Percentiles rank a stretch among this genome's conserved stretches.
These are phyloP conservation scores for Bujurquina vittata DNA, from an alignment of 2,113 vertebrate genomes.

Conservation along the genomic window DNA sequence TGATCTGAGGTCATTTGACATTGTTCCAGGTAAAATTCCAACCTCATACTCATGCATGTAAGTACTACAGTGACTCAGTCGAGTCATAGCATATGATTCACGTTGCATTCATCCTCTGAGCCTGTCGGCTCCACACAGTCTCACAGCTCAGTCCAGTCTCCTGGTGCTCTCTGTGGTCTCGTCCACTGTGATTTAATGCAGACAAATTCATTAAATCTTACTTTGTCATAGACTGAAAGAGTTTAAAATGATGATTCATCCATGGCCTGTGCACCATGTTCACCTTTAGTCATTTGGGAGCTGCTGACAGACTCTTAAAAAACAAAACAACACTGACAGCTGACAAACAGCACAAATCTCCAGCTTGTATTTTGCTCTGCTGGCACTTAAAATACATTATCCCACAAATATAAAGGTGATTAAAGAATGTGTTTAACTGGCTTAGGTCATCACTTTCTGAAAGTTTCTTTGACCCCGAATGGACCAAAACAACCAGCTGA, in stretches of 20 bases:
- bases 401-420: not conserved
- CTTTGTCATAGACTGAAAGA: not conserved
- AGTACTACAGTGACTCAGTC: not conserved
- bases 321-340: not conserved
- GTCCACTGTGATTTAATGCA: not conserved
- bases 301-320: not conserved
- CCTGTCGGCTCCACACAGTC: not conserved
- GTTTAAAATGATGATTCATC: not conserved
- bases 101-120: not conserved
- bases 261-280: not conserved
- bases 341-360: not conserved
- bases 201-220: constrained; percentile 1
- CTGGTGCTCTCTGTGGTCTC: not conserved
- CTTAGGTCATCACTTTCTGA: constrained; percentile 4
- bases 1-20: constrained; percentile 7
- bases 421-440: not conserved
- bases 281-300: not conserved
- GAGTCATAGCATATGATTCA: not conserved
- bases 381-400: not conserved
- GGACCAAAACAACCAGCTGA: not conserved
- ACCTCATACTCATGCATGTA: not conserved
- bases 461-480: constrained; percentile 7
- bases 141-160: not conserved
- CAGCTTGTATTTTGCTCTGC: not conserved
- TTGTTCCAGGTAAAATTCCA: not conserved